These are phyloP conservation scores for Drosophila mimetica DNA, from an alignment of 2,888 invertebrate species.

Conservation along the genomic window DNA sequence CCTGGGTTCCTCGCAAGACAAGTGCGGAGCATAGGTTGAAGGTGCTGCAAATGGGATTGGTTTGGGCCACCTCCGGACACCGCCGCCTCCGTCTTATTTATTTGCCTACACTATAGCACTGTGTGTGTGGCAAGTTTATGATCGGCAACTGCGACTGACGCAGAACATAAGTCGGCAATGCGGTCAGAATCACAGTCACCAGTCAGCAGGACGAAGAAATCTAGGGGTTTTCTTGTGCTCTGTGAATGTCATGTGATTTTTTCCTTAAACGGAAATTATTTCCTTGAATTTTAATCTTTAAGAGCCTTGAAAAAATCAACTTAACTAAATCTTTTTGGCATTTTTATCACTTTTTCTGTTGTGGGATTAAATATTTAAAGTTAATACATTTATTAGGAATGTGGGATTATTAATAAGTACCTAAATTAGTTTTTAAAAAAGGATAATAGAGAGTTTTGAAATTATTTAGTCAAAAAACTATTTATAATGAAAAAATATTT, in stretches of 20 bases:
- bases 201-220: no score
- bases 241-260: neutral
- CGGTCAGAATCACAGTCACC: conserved; percentile 54
- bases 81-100: conserved; percentile 24
- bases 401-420: no score
- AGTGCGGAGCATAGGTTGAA: conserved; percentile 34
- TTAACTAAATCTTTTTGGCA: no score
- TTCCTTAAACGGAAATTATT: neutral
- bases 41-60: conserved; percentile 44
- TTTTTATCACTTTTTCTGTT: no score
- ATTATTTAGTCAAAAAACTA: no score
- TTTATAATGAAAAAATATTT: no score
- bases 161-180: conserved; percentile 65
- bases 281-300: neutral
- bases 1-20: conserved; percentile 15
- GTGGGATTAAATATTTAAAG: no score
- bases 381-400: no score
- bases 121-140: conserved; percentile 63
- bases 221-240: conserved; percentile 2
- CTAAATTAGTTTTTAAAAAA: no score
- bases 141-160: conserved; percentile 71
- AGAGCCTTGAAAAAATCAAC: neutral
- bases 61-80: conserved; percentile 41
- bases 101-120: conserved; percentile 18
- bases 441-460: no score